Evolutionary conservation across 2,888 invertebrate species (phyloP), one percentile per base, ranked within the genome.

Genomic region (Dasysyrphus albostriatus): DNA sequence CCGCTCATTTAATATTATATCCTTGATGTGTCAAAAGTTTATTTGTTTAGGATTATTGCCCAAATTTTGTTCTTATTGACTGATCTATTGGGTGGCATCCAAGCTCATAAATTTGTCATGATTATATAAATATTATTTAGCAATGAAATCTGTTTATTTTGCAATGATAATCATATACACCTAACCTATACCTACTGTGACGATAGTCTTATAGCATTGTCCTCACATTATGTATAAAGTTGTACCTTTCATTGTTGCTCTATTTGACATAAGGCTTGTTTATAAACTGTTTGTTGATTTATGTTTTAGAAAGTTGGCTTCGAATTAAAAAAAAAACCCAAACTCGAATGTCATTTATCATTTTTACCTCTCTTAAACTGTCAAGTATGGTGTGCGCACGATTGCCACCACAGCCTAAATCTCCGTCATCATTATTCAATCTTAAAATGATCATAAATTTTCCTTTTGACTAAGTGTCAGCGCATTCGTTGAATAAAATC

Each of bases 391-490:
- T 67, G 83, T 72, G 83, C 75, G 83, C 75, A 87, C 75, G 83
- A 87, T 78, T 78, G 78, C 83, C 72, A 87, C 82, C 49, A 47
- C 54, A 78, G 75, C 78, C 87, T 76, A 75, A 83, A 79, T 75
- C 87, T 70, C 83, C 87, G 78, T 87, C 83, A 79, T 87, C 83
- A 87, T 83, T 83, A 83, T 87, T 87, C 78, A 87, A 75, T 78
- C 75, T 83, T 63, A n/a, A 65, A 75, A 16, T 67, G 78, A 83
- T 87, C 87, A 87, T 87, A 83, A 87, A 87, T 87, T 83, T 75
- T 87, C 37, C 65, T 24, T 44, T 83, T 79, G 78, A 83, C 75
- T 87, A 72, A 54, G 51, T 82, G 77, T 74, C 82, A 77, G 73
- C 76, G 54, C 65, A 84, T 49, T 59, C 39, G 42, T 39, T 56